Percentiles rank a stretch among this genome's conserved stretches.
Evolutionary conservation across 2,888 invertebrate genomes (phyloP).

Genomic region (Oligia fasciuncula): DNA sequence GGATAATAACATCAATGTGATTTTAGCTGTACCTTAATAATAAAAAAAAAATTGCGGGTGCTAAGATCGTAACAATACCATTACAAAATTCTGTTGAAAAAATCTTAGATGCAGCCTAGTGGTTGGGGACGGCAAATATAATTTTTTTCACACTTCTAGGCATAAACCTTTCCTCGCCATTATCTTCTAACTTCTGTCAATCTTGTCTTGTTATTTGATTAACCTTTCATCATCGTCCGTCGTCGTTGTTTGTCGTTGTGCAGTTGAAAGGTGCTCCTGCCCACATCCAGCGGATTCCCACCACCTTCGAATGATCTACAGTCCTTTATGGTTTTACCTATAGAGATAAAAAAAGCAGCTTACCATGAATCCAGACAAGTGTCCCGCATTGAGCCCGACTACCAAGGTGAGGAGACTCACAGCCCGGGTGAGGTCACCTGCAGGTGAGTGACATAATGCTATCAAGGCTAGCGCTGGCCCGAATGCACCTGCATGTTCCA

Average conservation of each 20-base stretch:
- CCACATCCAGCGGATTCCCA: neutral
- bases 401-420: slow-evolving; percentile 91
- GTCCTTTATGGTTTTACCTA: neutral
- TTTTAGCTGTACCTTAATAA: neutral
- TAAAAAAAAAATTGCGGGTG: neutral
- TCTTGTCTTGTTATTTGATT: neutral
- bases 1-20: neutral
- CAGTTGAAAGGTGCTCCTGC: no score
- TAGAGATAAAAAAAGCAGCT: neutral
- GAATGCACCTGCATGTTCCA: slow-evolving; percentile 86
- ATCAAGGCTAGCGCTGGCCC: slow-evolving; percentile 92
- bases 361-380: slow-evolving; percentile 92
- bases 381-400: slow-evolving; percentile 93
- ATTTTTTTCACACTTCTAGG: neutral
- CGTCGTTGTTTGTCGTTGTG: no score
- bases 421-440: slow-evolving; percentile 88
- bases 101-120: neutral
- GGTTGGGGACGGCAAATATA: neutral
- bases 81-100: neutral
- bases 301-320: no score
- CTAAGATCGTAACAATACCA: no score
- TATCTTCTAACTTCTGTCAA: neutral
- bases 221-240: neutral
- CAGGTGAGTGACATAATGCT: slow-evolving; percentile 89
- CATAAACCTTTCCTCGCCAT: neutral